A percentile compares a stretch with the other conserved stretches of the same genome.
phyloP scores from a whole-genome alignment of 2,888 invertebrate genomes.

The Siphlonurus alternatus region DNA sequence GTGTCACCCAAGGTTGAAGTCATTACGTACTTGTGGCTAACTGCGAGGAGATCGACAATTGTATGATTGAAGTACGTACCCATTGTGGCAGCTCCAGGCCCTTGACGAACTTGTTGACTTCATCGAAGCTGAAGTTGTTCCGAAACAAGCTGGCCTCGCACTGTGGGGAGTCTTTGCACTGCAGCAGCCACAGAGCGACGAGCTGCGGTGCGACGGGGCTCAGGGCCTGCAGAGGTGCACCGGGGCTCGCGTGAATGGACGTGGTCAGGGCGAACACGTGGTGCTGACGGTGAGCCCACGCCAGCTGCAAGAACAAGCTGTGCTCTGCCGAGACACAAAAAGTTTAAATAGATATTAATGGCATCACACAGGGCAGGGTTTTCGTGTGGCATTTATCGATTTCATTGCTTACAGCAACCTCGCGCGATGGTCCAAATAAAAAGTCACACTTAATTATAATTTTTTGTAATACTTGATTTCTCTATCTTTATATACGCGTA shows the following conservation, averaged over 20 bases:
- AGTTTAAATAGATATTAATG: not conserved
- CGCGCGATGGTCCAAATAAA: too few relatives aligned
- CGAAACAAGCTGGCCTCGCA: not conserved
- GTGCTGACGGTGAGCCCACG: not conserved
- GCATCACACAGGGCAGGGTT: too few relatives aligned
- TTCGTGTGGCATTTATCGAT: too few relatives aligned
- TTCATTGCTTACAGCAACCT: too few relatives aligned
- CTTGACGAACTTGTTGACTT: not conserved
- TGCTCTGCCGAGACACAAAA: not conserved
- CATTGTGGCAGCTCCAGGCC: conserved; percentile 3
- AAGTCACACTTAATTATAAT: too few relatives aligned
- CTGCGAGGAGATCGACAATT: too few relatives aligned
- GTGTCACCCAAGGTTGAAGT: too few relatives aligned
- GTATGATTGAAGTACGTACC: not conserved
- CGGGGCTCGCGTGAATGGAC: not conserved
- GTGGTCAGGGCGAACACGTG: conserved; percentile 4
- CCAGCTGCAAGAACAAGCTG: not conserved
- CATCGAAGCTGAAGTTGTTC: not conserved
- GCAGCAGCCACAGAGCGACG: conserved; percentile 1
- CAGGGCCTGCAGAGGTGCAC: not conserved
- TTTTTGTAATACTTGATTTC: too few relatives aligned
- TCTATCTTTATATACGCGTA: too few relatives aligned
- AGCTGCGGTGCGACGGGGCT: not conserved
- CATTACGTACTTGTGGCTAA: too few relatives aligned
- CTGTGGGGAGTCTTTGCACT: not conserved